Evolutionary conservation across 1,140 invertebrate species (phyloP).

Genomic region (Achroia grisella): DNA sequence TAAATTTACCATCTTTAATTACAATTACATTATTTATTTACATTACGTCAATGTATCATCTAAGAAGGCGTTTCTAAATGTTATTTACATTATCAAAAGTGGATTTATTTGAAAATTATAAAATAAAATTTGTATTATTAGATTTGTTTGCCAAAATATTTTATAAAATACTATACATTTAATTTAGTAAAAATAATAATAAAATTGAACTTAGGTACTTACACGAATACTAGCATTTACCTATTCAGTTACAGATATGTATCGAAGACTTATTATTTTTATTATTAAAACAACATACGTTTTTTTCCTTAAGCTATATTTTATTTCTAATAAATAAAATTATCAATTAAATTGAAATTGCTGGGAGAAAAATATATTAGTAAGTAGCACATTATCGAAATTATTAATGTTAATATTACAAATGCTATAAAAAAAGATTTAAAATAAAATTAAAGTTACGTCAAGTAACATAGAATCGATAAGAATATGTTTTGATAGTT

Average conservation of each 20-base stretch:
- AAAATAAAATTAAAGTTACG: no score
- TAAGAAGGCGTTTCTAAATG: constrained; percentile 63
- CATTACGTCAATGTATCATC: constrained; percentile 37
- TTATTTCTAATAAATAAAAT: no score
- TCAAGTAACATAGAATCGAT: no score
- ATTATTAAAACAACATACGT: no score
- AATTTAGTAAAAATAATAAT: background rate
- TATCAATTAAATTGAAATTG: no score
- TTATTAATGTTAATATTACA: no score
- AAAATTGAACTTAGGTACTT: background rate
- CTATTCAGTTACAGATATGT: constrained; percentile 23
- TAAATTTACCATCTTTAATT: constrained; percentile 18
- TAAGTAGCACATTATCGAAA: no score
- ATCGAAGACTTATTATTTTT: constrained; percentile 15
- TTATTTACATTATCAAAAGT: constrained; percentile 39
- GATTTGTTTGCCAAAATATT: constrained; percentile 22
- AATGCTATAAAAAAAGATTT: no score
- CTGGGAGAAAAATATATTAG: no score
- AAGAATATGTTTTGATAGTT: no score
- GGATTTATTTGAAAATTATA: constrained; percentile 3
- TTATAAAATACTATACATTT: background rate
- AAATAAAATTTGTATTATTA: constrained; percentile 5
- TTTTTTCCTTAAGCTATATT: no score
- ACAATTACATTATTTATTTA: constrained; percentile 32
- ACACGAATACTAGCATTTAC: constrained; percentile 6